A percentile compares a stretch with the other conserved stretches of the same genome.
Evolutionary conservation across 2,888 invertebrate genomes (phyloP).

Genomic region (Cephus spinipes): DNA sequence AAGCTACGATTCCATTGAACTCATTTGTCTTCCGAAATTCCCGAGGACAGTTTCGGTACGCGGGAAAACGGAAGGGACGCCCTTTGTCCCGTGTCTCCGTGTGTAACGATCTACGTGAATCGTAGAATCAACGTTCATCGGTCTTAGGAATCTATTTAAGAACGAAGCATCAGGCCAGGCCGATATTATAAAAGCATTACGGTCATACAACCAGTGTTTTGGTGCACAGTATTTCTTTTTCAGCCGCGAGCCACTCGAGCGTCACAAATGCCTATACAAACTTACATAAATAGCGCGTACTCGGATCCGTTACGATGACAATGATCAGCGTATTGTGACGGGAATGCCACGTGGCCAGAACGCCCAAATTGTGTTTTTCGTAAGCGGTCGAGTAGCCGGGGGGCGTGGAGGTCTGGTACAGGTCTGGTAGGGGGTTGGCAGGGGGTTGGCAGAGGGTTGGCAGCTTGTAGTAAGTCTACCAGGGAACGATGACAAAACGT

Average conservation of each 20-base stretch:
- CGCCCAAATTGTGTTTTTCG: constrained; percentile 48
- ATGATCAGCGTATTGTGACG: constrained; percentile 50
- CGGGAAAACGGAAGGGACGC: too few species aligned
- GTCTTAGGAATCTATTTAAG: too few species aligned
- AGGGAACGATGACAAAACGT: constrained; percentile 26
- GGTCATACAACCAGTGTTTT: neutral
- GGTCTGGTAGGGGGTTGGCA: neutral
- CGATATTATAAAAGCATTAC: neutral
- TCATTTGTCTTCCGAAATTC: too few species aligned
- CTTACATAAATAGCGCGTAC: constrained; percentile 32
- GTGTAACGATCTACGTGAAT: too few species aligned
- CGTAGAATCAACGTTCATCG: too few species aligned
- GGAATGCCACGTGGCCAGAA: constrained; percentile 59
- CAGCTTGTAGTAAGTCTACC: too few species aligned
- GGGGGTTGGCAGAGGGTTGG: neutral
- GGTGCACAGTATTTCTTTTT: neutral
- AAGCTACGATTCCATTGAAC: too few species aligned
- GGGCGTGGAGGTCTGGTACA: constrained; percentile 25
- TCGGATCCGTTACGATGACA: constrained; percentile 51
- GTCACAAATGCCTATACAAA: constrained; percentile 51
- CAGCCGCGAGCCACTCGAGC: constrained; percentile 29
- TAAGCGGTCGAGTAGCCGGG: constrained; percentile 30
- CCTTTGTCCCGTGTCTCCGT: too few species aligned
- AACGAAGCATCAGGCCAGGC: too few species aligned
- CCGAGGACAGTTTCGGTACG: too few species aligned